Evolutionary conservation across 2,888 invertebrate genomes (phyloP).

Genomic region (Pyrocoelia pectoralis): DNA sequence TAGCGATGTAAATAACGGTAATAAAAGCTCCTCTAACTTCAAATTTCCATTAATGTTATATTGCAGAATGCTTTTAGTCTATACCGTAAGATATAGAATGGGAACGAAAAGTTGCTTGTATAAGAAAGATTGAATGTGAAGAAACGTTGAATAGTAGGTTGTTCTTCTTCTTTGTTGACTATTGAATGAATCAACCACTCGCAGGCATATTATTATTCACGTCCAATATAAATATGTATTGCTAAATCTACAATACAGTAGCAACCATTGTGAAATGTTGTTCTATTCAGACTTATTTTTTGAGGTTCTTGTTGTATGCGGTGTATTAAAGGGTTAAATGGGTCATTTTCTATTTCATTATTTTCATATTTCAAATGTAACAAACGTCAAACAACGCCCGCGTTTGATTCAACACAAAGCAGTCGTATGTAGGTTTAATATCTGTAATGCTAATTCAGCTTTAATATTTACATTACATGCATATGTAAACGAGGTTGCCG

Average conservation of each 20-base stretch:
- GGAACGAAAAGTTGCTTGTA: slow-evolving; percentile 5
- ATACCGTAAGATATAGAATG: background rate
- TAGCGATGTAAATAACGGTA: slow-evolving; percentile 2
- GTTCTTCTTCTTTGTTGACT: slow-evolving; percentile 19
- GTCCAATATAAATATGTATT: slow-evolving; percentile 31
- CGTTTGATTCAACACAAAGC: slow-evolving; percentile 16
- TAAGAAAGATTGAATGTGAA: slow-evolving; percentile 8
- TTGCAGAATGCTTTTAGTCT: slow-evolving; percentile 11
- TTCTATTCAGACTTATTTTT: slow-evolving; percentile 21
- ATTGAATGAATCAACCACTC: slow-evolving; percentile 26
- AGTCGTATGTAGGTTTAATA: slow-evolving; percentile 16
- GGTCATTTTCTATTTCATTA: background rate
- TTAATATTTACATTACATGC: slow-evolving; percentile 20
- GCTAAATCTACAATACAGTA: slow-evolving; percentile 29
- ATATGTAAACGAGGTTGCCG: slow-evolving; percentile 14
- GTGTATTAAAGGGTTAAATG: background rate
- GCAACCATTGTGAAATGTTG: slow-evolving; percentile 28
- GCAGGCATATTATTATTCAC: slow-evolving; percentile 29
- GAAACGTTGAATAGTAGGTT: slow-evolving; percentile 21
- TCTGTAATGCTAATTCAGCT: slow-evolving; percentile 28
- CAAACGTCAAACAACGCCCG: slow-evolving; percentile 19
- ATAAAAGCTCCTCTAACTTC: slow-evolving; percentile 6
- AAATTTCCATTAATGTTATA: slow-evolving; percentile 13
- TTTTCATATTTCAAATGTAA: slow-evolving; percentile 8
- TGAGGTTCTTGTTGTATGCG: background rate